These are phyloP conservation scores for Neosilurus mollespiculum DNA, from an alignment of 2,797 vertebrate species.

Conservation along the genomic window DNA sequence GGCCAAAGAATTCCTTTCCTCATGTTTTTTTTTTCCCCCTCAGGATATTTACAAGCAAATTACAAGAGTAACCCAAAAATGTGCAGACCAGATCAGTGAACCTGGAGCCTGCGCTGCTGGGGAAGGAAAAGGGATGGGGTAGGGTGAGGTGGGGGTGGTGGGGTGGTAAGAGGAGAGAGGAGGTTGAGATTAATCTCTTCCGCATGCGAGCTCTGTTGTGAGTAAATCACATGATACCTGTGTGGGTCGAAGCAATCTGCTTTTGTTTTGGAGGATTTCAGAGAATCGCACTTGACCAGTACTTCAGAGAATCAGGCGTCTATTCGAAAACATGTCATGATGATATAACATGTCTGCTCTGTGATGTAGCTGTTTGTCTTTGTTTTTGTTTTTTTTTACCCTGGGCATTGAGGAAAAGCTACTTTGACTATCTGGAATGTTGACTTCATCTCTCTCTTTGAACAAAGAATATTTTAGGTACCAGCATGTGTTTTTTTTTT, in stretches of 20 bases:
- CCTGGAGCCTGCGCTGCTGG: slow-evolving; percentile 21
- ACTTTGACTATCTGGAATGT: slow-evolving; percentile 21
- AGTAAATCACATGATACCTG: slow-evolving; percentile 41
- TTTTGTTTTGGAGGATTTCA: slow-evolving; percentile 45
- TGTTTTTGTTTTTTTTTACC: background rate
- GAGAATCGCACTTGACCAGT: slow-evolving; percentile 23
- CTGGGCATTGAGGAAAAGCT: background rate
- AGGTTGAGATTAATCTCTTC: background rate
- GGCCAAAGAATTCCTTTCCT: slow-evolving; percentile 59
- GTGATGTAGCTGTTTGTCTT: background rate
- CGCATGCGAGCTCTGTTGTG: slow-evolving; percentile 29
- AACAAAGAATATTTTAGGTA: background rate
- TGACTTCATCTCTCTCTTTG: background rate
- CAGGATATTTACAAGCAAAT: slow-evolving; percentile 56
- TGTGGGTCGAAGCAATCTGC: slow-evolving; percentile 3
- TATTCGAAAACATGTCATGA: slow-evolving; percentile 34
- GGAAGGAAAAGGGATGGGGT: slow-evolving; percentile 42
- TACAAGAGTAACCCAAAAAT: slow-evolving; percentile 69
- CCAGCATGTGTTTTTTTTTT: slow-evolving; percentile 1
- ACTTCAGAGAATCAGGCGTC: slow-evolving; percentile 20
- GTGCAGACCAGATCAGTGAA: slow-evolving; percentile 67
- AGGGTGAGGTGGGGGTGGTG: background rate
- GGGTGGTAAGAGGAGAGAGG: background rate
- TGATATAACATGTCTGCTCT: background rate
- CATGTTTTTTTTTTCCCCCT: slow-evolving; percentile 17